These are phyloP conservation scores for Drosophila busckii DNA, from an alignment of 1,140 invertebrate genomes.

Conservation along the genomic window DNA sequence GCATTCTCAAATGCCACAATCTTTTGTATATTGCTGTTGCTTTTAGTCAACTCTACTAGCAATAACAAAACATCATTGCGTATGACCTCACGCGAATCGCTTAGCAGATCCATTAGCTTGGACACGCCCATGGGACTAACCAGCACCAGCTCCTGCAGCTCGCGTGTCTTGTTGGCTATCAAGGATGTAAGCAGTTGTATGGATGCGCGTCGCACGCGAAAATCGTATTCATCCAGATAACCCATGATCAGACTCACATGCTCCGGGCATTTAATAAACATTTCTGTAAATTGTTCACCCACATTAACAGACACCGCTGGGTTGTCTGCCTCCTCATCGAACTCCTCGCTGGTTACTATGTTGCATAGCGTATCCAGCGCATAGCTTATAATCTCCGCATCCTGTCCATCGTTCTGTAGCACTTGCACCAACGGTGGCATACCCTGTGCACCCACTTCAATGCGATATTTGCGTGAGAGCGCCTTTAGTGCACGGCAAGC, in stretches of 20 bases:
- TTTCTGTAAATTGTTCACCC: slow-evolving; percentile 98
- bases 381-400: slow-evolving; percentile 95
- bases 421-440: slow-evolving; percentile 90
- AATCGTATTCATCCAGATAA: slow-evolving; percentile 97
- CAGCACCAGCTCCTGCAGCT: slow-evolving; percentile 96
- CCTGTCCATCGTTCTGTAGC: slow-evolving; percentile 90
- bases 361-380: slow-evolving; percentile 95
- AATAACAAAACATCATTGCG: slow-evolving; percentile 96
- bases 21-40: slow-evolving; percentile 99
- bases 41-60: slow-evolving; percentile 94
- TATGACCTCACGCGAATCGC: slow-evolving; percentile 96
- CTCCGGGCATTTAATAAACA: slow-evolving; percentile 95
- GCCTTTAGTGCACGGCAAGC: slow-evolving; percentile 97
- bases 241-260: slow-evolving; percentile 92
- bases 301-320: slow-evolving; percentile 82
- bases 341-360: slow-evolving; percentile 90
- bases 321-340: slow-evolving; percentile 89
- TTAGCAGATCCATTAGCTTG: slow-evolving; percentile 97
- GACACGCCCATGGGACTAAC: slow-evolving; percentile 98
- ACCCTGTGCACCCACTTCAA: slow-evolving; percentile 97
- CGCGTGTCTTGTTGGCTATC: slow-evolving; percentile 90
- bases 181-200: slow-evolving; percentile 91
- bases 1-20: slow-evolving; percentile 99
- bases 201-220: slow-evolving; percentile 91
- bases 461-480: slow-evolving; percentile 93